Conservation (phyloP, 2,888 invertebrate genomes). For the Ophion slaviceki region DNA sequence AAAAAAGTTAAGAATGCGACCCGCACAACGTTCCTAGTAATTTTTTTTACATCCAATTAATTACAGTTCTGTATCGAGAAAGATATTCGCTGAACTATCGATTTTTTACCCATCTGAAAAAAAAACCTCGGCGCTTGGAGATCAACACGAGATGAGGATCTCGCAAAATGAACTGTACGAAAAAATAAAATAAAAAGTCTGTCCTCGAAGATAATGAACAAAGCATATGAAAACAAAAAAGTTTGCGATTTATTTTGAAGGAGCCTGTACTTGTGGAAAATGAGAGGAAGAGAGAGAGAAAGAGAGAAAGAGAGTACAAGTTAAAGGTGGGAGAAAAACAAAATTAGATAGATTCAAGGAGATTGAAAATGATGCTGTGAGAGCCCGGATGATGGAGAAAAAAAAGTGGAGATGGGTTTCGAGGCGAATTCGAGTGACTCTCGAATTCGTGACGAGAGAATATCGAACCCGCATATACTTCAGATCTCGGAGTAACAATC, state of each 20-base stretch:
- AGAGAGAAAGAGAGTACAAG: background rate
- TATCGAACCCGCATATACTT: conserved; percentile 58
- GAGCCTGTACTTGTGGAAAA: background rate
- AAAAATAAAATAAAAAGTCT: background rate
- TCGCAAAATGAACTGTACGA: too few species aligned
- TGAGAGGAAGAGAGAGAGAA: background rate
- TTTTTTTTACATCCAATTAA: too few species aligned
- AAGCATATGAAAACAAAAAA: background rate
- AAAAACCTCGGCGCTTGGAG: too few species aligned
- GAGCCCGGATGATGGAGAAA: conserved; percentile 12
- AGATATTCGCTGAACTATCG: too few species aligned
- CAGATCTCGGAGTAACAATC: conserved; percentile 30
- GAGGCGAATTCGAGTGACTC: conserved; percentile 2
- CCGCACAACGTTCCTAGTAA: too few species aligned
- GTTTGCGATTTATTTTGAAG: background rate
- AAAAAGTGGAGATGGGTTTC: background rate
- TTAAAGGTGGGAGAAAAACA: conserved; percentile 8
- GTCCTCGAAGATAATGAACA: background rate
- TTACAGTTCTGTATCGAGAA: too few species aligned
- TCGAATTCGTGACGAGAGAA: background rate
- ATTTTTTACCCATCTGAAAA: too few species aligned
- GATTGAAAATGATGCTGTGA: conserved; percentile 25
- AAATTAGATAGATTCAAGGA: conserved; percentile 40
- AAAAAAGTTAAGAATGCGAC: too few species aligned
- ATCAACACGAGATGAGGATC: too few species aligned